Conservation (phyloP, 2,888 invertebrate species). For the Papilio elwesi region DNA sequence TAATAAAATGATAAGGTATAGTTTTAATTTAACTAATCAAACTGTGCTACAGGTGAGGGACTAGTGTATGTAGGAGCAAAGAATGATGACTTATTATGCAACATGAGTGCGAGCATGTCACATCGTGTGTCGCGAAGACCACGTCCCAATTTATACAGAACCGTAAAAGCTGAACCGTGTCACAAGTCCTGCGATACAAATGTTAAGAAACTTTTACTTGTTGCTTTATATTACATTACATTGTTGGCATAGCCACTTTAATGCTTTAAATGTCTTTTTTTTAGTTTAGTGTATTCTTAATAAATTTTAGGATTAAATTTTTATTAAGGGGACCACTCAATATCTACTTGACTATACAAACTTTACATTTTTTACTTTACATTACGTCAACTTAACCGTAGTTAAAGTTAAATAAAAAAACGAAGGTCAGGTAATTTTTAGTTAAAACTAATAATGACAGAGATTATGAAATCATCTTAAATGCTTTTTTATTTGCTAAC, state of each 20-base stretch:
- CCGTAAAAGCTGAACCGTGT: slow-evolving; percentile 51
- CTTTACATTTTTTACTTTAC: no score
- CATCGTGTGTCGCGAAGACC: slow-evolving; percentile 43
- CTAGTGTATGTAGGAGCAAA: no score
- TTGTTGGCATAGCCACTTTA: neutral
- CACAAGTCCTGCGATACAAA: slow-evolving; percentile 48
- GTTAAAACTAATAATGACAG: slow-evolving; percentile 5
- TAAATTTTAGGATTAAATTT: neutral
- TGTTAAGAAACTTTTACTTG: slow-evolving; percentile 37
- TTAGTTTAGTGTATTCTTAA: neutral
- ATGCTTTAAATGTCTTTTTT: neutral
- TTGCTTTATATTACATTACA: slow-evolving; percentile 23
- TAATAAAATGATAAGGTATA: neutral
- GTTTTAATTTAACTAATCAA: neutral
- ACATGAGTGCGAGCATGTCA: slow-evolving; percentile 49
- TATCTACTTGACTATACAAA: neutral
- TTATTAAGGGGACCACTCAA: neutral
- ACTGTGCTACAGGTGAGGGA: neutral
- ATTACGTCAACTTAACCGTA: slow-evolving; percentile 11
- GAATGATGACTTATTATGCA: slow-evolving; percentile 54
- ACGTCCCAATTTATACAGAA: slow-evolving; percentile 53
- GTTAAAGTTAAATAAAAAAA: slow-evolving; percentile 6
- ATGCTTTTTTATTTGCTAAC: slow-evolving; percentile 6
- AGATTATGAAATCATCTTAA: slow-evolving; percentile 15
- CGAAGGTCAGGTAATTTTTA: slow-evolving; percentile 3